Evolutionary conservation across 1,140 invertebrate genomes (phyloP).

Genomic region (Apis laboriosa): DNA sequence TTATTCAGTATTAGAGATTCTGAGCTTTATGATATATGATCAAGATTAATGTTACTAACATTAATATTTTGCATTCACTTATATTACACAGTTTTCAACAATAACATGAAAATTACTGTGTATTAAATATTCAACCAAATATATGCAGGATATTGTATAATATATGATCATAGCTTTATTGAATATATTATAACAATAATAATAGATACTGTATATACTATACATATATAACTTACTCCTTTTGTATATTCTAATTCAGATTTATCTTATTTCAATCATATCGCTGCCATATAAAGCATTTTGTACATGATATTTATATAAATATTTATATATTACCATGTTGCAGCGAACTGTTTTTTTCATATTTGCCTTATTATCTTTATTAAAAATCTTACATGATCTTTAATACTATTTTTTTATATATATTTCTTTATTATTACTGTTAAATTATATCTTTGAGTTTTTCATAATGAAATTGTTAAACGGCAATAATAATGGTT

Average conservation of each 20-base stretch:
- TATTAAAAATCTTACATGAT: not conserved
- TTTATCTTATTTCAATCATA: conserved; percentile 16
- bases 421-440: conserved; percentile 14
- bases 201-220: conserved; percentile 24
- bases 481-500: conserved; percentile 36
- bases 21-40: not conserved
- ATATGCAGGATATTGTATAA: conserved; percentile 7
- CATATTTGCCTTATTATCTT: conserved; percentile 36
- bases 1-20: not conserved
- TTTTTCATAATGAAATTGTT: conserved; percentile 13
- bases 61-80: not conserved
- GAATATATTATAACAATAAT: conserved; percentile 1
- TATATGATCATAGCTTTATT: conserved; percentile 14
- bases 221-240: not conserved
- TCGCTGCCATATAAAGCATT: conserved; percentile 29
- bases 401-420: conserved; percentile 5
- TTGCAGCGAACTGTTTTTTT: conserved; percentile 28
- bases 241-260: conserved; percentile 26
- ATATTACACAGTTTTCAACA: not conserved
- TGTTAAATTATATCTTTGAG: not conserved
- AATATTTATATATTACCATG: conserved; percentile 44
- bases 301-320: conserved; percentile 46
- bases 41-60: not conserved
- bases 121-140: conserved; percentile 24
- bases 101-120: not conserved